Conservation (phyloP, 2,888 invertebrate genomes). For the Drosophila phalerata region DNA sequence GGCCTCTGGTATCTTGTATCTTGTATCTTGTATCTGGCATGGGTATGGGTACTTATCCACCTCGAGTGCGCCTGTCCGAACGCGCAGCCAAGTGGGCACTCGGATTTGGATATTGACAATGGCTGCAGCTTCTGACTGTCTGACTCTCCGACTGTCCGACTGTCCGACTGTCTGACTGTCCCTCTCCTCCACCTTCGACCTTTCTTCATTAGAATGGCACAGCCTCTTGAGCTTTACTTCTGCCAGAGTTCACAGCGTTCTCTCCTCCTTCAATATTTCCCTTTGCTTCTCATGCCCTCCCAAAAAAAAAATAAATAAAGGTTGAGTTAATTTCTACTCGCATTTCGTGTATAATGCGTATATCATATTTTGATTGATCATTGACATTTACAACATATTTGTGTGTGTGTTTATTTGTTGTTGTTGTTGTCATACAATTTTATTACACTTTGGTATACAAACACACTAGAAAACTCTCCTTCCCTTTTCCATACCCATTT, state of each 20-base stretch:
- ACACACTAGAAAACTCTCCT: slow-evolving; percentile 35
- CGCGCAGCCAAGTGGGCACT: slow-evolving; percentile 75
- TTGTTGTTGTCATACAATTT: slow-evolving; percentile 54
- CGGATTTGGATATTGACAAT: slow-evolving; percentile 76
- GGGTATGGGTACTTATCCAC: slow-evolving; percentile 73
- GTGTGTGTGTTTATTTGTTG: slow-evolving; percentile 42
- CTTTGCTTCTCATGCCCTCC: not conserved
- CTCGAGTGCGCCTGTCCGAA: slow-evolving; percentile 73
- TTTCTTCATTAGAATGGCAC: slow-evolving; percentile 74
- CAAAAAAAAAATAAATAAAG: not conserved
- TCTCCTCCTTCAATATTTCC: slow-evolving; percentile 41
- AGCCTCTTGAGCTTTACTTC: slow-evolving; percentile 54
- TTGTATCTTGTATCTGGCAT: slow-evolving; percentile 40
- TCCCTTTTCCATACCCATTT: slow-evolving; percentile 37
- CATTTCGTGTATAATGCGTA: slow-evolving; percentile 44
- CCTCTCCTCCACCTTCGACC: slow-evolving; percentile 22
- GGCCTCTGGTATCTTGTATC: not conserved
- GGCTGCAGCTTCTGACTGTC: slow-evolving; percentile 57
- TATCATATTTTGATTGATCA: slow-evolving; percentile 82
- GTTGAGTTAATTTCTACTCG: slow-evolving; percentile 45
- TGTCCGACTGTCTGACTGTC: too few species aligned
- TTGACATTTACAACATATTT: slow-evolving; percentile 83
- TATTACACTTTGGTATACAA: slow-evolving; percentile 63
- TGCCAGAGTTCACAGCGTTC: slow-evolving; percentile 48
- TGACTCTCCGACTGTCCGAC: too few species aligned